Conservation (phyloP, 2,888 invertebrate species). For the Tethea ocularis region DNA sequence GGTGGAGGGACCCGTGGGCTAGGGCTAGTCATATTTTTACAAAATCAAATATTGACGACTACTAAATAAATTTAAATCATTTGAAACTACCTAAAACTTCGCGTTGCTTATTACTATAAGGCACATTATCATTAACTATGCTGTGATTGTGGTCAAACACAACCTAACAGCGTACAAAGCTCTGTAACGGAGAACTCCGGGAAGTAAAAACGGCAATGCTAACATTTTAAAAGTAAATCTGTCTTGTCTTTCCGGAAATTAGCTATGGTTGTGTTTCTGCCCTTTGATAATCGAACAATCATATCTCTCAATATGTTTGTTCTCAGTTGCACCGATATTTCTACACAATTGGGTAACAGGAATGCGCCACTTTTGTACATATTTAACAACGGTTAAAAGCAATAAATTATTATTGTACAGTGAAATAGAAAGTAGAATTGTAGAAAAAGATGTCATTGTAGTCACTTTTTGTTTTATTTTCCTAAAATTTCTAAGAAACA, state of each 20-base stretch:
- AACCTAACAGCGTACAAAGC: not conserved
- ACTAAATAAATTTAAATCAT: no score
- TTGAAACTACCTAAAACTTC: not conserved
- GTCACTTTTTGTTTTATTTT: constrained; percentile 34
- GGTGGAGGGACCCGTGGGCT: not conserved
- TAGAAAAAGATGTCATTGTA: constrained; percentile 26
- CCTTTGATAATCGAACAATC: not conserved
- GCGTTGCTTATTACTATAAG: no score
- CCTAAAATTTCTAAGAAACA: constrained; percentile 30
- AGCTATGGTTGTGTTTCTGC: not conserved
- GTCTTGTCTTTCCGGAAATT: not conserved
- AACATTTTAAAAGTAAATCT: no score
- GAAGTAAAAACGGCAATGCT: no score
- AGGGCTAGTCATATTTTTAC: no score
- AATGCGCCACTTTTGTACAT: constrained; percentile 42
- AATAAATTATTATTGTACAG: constrained; percentile 36
- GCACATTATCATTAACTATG: no score
- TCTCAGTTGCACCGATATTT: constrained; percentile 6
- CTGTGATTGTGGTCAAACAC: not conserved
- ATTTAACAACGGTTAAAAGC: constrained; percentile 38
- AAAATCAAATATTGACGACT: no score
- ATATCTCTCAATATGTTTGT: not conserved
- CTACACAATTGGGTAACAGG: constrained; percentile 30
- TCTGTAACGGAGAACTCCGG: no score
- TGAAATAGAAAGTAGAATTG: constrained; percentile 52